Base-by-base conservation (phyloP, 2,113 vertebrate genomes). In the Daubentonia madagascariensis region DNA sequence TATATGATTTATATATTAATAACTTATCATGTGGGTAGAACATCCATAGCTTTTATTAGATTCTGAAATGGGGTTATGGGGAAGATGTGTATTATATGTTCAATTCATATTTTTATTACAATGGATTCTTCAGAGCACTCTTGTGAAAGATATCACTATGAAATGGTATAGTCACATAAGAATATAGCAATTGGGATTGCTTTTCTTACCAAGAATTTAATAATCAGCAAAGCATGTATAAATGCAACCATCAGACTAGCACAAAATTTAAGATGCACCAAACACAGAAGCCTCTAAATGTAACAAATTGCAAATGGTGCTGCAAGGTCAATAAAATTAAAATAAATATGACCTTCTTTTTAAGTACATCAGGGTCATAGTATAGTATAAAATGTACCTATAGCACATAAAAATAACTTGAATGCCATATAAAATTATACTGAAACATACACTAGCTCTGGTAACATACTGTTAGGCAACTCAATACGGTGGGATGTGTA, bases 201-300 rank as follows among this genome's bases (percentile, higher is more conserved):
- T 86, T 81, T 91, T 25, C 40, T 96, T 85, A 84, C 32, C 68
- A 80, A 88, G 40, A 40, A 89, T 45, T 91, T 89, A 96, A 90
- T 96, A 91, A 97, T 84, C 23, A 87, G 0, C 9, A 95, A 92
- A 70, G 9, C n/a, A 37, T 80, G 30, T 43, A 78, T 70, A 83
- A 10, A 32, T n/a, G 6, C 72, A 68, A 61, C 17, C 9, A 61
- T 84, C 17, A 80, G 54, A 68, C 5, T 68, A 65, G 10, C n/a
- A 67, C 40, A n/a, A 81, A 96, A 40, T 91, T 88, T 67, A 76
- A 91, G 37, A 85, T 54, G 22, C 13, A 67, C 17, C 10, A 57
- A 75, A 63, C 40, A 50, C 45, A 85, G 68, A 93, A 84, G 30
- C 14, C 40, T 86, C 28, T 75, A 61, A 83, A 73, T 52, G 67